phyloP scores from a whole-genome alignment of 2,888 invertebrate species.

The Eupithecia dodoneata region DNA sequence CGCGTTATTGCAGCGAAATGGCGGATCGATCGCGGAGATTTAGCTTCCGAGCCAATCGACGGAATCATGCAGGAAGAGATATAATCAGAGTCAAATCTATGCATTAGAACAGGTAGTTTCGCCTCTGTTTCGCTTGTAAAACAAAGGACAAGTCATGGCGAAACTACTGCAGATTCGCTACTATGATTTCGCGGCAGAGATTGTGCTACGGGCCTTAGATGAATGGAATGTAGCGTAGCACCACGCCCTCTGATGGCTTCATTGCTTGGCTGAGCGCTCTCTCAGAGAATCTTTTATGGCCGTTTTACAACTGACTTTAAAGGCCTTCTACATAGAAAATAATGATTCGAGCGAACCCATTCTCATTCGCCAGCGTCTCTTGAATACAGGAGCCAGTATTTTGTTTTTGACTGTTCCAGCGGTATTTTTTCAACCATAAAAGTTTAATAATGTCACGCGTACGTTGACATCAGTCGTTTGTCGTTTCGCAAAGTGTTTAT shows the following conservation, averaged over 20 bases:
- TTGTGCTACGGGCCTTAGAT: not conserved
- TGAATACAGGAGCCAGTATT: not conserved
- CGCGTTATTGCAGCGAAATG: too few species aligned
- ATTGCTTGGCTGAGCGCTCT: conserved; percentile 2
- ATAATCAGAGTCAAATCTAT: too few species aligned
- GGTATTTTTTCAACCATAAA: conserved; percentile 17
- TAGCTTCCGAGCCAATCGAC: too few species aligned
- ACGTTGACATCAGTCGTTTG: conserved; percentile 26
- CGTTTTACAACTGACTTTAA: conserved; percentile 8
- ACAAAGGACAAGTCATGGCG: too few species aligned
- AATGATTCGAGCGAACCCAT: not conserved
- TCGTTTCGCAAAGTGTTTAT: not conserved
- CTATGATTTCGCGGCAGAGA: too few species aligned
- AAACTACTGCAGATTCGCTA: too few species aligned
- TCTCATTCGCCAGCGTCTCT: not conserved
- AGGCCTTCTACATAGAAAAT: conserved; percentile 4
- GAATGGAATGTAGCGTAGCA: not conserved
- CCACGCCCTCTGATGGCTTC: conserved; percentile 4
- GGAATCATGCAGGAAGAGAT: too few species aligned
- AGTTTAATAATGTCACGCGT: conserved; percentile 26
- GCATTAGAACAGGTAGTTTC: too few species aligned
- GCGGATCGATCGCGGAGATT: too few species aligned
- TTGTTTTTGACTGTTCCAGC: conserved; percentile 10
- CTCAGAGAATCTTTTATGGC: conserved; percentile 4
- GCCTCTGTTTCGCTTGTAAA: too few species aligned